Conservation (phyloP, 1,140 invertebrate genomes). For the Glossosoma conforme region DNA sequence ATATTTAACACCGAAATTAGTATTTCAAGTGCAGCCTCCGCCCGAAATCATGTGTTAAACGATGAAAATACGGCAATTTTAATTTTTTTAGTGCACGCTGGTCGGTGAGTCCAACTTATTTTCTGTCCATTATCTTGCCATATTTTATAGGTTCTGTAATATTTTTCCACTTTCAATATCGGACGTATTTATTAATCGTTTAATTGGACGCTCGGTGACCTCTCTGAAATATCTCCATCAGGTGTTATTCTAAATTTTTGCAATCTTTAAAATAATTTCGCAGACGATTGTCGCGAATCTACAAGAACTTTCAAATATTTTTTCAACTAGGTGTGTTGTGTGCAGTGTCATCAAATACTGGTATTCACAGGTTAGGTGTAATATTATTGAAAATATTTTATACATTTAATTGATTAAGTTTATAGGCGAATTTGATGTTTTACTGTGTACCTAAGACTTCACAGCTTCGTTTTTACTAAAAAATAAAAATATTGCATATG, state of each 20-base stretch:
- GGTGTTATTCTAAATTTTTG: neutral
- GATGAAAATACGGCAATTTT: slow-evolving; percentile 8
- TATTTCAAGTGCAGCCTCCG: slow-evolving; percentile 1
- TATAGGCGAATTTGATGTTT: too few relatives aligned
- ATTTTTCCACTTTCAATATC: slow-evolving; percentile 20
- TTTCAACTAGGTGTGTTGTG: neutral
- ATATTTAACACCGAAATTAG: slow-evolving; percentile 20
- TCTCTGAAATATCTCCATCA: neutral
- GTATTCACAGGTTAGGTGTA: neutral
- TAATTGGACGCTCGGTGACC: neutral
- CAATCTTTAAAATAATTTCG: neutral
- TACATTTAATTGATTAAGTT: too few relatives aligned
- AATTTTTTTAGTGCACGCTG: slow-evolving; percentile 13
- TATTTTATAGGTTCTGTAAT: slow-evolving; percentile 23
- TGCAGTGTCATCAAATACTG: neutral
- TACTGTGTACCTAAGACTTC: too few relatives aligned
- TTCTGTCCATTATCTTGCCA: slow-evolving; percentile 16
- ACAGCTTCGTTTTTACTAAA: too few relatives aligned
- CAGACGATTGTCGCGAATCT: too few relatives aligned
- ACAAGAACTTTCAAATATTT: neutral
- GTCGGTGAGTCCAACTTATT: slow-evolving; percentile 9
- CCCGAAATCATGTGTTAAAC: slow-evolving; percentile 13
- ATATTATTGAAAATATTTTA: neutral
- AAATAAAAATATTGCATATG: too few relatives aligned
- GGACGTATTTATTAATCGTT: neutral